Evolutionary conservation across 2,113 vertebrate species (phyloP).

Genomic region (Cinclus cinclus): DNA sequence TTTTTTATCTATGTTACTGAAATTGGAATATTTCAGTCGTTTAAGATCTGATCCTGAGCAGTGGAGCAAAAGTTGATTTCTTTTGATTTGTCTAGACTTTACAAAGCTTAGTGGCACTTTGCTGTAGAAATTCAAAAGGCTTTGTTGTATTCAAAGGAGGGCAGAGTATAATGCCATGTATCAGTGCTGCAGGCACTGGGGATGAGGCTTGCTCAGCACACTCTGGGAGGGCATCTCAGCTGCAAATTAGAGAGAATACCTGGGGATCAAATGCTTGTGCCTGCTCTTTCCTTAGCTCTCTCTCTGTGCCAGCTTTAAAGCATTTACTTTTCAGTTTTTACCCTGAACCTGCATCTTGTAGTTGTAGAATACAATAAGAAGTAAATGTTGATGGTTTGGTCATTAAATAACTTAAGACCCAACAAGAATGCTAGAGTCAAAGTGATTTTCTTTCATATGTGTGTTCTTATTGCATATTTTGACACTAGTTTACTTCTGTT

Average conservation of each 20-base stretch:
- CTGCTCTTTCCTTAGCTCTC: not conserved
- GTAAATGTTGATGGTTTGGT: not conserved
- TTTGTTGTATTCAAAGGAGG: not conserved
- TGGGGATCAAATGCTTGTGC: not conserved
- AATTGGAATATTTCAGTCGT: not conserved
- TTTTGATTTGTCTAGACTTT: not conserved
- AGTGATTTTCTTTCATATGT: not conserved
- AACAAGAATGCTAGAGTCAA: not conserved
- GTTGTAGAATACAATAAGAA: not conserved
- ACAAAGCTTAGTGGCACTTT: not conserved
- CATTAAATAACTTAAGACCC: not conserved
- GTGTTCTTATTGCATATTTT: not conserved
- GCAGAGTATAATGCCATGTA: not conserved
- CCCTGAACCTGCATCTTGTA: not conserved
- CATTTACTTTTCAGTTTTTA: not conserved
- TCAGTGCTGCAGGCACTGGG: not conserved
- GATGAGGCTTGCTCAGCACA: not conserved
- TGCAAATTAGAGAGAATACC: not conserved
- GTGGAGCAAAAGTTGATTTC: not conserved
- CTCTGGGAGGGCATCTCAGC: not conserved
- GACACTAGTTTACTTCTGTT: not conserved
- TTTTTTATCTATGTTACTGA: not conserved
- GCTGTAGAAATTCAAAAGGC: not conserved
- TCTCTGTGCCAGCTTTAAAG: not conserved
- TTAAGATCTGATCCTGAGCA: not conserved